Evolutionary conservation across 30 jellyfish, hydroid and myxozoan species (phyloP).

Genomic region (Catostylus mosaicus): DNA sequence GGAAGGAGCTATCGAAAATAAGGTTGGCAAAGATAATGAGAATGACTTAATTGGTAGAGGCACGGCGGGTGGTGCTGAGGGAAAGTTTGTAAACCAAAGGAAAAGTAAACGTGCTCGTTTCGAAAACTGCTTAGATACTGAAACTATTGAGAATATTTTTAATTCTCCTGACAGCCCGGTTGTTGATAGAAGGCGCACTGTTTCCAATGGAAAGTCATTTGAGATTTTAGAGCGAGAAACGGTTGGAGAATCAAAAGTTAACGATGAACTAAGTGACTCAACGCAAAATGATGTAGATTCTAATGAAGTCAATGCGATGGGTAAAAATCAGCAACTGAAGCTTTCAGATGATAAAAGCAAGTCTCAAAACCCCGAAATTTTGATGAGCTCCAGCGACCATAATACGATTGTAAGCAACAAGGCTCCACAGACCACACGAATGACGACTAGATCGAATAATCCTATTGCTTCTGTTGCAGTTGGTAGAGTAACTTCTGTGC

Average conservation of each 20-base stretch:
- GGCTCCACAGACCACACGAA: not conserved
- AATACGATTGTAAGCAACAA: no score
- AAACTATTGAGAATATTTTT: conserved; percentile 33
- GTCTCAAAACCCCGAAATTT: no score
- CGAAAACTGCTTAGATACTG: not conserved
- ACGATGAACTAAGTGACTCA: not conserved
- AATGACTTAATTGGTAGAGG: not conserved
- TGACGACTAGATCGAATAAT: no score
- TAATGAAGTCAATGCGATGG: not conserved
- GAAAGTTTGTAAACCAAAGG: not conserved
- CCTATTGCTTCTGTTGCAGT: not conserved
- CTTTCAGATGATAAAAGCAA: not conserved
- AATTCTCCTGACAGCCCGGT: conserved; percentile 23
- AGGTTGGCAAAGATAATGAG: not conserved
- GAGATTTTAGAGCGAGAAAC: not conserved
- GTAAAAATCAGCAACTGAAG: no score
- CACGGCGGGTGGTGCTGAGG: not conserved
- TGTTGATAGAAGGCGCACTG: not conserved
- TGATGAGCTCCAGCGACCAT: no score
- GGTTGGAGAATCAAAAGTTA: not conserved
- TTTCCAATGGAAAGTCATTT: not conserved
- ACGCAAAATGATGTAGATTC: not conserved
- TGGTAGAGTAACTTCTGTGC: not conserved
- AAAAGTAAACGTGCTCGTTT: conserved; percentile 2
- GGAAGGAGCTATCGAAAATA: no score